Base-by-base conservation (phyloP, 2,888 invertebrate genomes). In the Germaria angustata region DNA sequence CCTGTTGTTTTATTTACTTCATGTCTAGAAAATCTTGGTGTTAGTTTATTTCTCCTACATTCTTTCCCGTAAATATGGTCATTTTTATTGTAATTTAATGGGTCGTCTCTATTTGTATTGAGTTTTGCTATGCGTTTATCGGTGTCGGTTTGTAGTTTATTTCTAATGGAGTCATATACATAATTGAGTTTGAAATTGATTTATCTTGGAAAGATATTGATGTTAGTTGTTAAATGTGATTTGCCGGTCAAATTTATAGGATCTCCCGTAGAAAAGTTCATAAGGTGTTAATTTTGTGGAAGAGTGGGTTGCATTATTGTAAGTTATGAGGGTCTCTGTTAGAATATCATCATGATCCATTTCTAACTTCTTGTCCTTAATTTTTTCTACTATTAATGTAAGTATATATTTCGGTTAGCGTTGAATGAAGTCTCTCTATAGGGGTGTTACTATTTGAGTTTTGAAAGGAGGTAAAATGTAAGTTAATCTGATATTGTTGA, bases 1-100 rank as follows among this genome's bases (percentile, higher is more conserved):
- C 22, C 32, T 65, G 15, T 76, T 76, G 22, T 76, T 66, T 24
- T 61, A 20, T 46, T 20, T 36, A 59, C 11, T 59, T 68, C 59
- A 13, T 76, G 66, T 17, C 36, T 76, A 15, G 57, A 46, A 39
- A 68, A 75, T 61, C 49, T 66, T 39, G 66, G 66, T 34, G 55
- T 66, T 28, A 77, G 11, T 76, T 59, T 77, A 41, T 61, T 51
- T 51, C 13, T 51, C 24, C 24, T 51, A 51, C 51, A 51, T 51
- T 51, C 51, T 28, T 51, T 51, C n/a, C 51, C 20, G 20, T 41
- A 77, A 20, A 51, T 24, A 51, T 28, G 13, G 24, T 24, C 13
- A 59, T 61, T n/a, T 46, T 24, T n/a, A 6, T 51, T 6, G 1
- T 51, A 51, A 28, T 51, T 5, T 28, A 51, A 51, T 24, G 24